Percentiles rank a stretch among this genome's conserved stretches.
Evolutionary conservation across 2,113 vertebrate genomes (phyloP).

Genomic region (Heterotilapia buettikoferi): DNA sequence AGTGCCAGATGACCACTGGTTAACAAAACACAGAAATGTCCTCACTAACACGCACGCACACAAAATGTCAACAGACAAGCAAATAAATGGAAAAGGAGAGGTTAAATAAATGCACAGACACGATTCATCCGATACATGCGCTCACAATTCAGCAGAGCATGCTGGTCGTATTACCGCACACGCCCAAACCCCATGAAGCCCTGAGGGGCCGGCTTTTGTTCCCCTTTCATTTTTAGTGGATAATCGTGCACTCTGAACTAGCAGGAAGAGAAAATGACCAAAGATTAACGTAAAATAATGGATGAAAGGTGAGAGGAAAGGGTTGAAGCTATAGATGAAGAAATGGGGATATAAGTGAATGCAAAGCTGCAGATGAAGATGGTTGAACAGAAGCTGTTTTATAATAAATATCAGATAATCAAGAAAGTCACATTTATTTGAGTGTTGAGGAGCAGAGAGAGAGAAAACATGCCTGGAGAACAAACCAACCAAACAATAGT

Average conservation of each 20-base stretch:
- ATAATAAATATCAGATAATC: background rate
- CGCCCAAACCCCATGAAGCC: constrained; percentile 14
- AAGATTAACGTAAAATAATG: background rate
- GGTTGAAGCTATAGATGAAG: background rate
- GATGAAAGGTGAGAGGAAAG: background rate
- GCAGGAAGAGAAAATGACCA: background rate
- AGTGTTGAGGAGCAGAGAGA: background rate
- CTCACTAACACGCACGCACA: background rate
- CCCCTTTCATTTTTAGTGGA: background rate
- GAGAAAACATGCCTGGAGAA: background rate
- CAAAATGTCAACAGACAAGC: background rate
- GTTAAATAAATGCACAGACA: constrained; percentile 21
- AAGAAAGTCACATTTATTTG: background rate
- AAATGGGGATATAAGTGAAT: background rate
- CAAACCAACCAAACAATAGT: background rate
- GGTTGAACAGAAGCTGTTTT: background rate
- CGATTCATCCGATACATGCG: constrained; percentile 10
- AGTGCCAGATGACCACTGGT: constrained; percentile 37
- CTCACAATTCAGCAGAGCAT: constrained; percentile 16
- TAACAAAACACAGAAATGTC: background rate
- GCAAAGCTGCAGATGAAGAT: background rate
- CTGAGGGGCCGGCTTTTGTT: background rate
- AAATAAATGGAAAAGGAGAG: background rate
- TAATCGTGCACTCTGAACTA: constrained; percentile 32
- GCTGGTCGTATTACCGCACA: constrained; percentile 42